Evolutionary conservation across 1,140 invertebrate genomes (phyloP).

Genomic region (Trichonephila clavipes): DNA sequence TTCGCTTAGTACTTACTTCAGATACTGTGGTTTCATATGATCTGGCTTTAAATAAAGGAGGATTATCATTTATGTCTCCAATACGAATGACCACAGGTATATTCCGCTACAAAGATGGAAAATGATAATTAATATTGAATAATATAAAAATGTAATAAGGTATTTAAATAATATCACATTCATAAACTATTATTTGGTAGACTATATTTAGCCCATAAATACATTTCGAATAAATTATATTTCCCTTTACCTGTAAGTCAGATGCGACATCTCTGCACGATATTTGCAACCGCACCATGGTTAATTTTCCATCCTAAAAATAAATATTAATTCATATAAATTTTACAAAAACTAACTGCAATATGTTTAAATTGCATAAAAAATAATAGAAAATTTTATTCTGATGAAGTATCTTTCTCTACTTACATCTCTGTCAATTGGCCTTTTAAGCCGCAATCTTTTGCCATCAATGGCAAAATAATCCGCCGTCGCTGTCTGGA

Average conservation of each 20-base stretch:
- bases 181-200: no score
- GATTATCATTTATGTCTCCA: constrained; percentile 95
- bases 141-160: neutral
- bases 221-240: neutral
- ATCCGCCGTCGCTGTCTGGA: constrained; percentile 87
- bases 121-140: neutral
- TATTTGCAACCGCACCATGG: constrained; percentile 72
- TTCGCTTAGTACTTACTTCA: constrained; percentile 85
- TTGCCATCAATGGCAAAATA: constrained; percentile 92
- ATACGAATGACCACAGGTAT: constrained; percentile 94
- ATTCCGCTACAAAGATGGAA: constrained; percentile 82
- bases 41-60: constrained; percentile 83
- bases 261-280: constrained; percentile 47
- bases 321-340: no score
- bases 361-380: no score
- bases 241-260: constrained; percentile 2
- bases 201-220: neutral
- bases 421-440: constrained; percentile 90
- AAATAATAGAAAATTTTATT: no score
- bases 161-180: neutral
- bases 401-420: neutral
- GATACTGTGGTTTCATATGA: constrained; percentile 91
- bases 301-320: constrained; percentile 66
- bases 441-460: constrained; percentile 87
- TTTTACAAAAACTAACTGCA: no score